Base-by-base conservation (phyloP, 2,888 invertebrate species). In the Hypselothyrea guttata region DNA sequence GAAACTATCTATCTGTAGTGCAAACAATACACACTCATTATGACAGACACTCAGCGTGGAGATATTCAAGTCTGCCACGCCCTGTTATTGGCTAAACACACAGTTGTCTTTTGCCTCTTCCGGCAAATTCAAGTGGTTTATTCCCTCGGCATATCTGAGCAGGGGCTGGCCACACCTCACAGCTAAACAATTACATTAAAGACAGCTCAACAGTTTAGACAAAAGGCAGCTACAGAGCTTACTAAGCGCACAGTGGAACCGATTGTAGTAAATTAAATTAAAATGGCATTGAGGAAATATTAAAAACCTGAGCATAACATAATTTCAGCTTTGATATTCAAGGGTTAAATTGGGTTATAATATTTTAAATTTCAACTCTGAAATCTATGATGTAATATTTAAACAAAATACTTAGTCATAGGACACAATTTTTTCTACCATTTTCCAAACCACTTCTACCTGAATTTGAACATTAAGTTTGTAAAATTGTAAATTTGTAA, bases 81-180 rank as follows among this genome's bases (percentile, higher is more conserved):
- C 11, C 16, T 18, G 35, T 8, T 8, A 11, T 41, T 41, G 11
- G 12, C 2, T 12, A 12, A 22, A 22, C 22, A 22, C n/a, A 52
- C 54, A 44, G 45, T 46, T 4, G 41, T 28, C n/a, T n/a, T n/a
- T n/a, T n/a, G n/a, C n/a, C n/a, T 66, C 61, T 71, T 69, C 69
- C 69, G 72, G 67, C 67, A 41, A 51, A 68, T 52, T 44, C 28
- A 12, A 45, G 34, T 7, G 22, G 22, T 22, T 22, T 22, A 22
- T 35, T 18, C 35, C 13, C 45, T n/a, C 34, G n/a, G 41, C 38
- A n/a, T n/a, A n/a, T n/a, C n/a, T n/a, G n/a, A 22, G 22, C 5
- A 22, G 5, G 22, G 5, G 55, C 40, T 34, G 35, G 67, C 55
- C 69, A 67, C 69, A 66, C 69, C 69, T 58, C 34, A 15, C 48